phyloP scores from a whole-genome alignment of 92 coral and sea anemone genomes.

The Ricordea florida region DNA sequence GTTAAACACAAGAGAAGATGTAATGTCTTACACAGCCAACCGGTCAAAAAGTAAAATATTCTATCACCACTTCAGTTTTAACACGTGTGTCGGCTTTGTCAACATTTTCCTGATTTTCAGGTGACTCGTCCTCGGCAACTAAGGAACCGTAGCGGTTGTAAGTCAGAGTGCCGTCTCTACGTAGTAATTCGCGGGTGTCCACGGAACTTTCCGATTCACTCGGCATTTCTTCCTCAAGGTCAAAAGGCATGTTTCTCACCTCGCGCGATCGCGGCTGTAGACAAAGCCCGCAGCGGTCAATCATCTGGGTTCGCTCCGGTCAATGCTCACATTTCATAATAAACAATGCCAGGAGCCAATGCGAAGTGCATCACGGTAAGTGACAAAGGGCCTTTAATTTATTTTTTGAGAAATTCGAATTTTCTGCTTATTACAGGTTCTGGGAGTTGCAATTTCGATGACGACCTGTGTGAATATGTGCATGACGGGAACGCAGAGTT shows the following conservation, averaged over 20 bases:
- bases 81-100: neutral
- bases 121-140: neutral
- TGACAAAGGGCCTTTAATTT: constrained; percentile 2
- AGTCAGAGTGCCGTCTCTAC: constrained; percentile 4
- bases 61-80: constrained; percentile 5
- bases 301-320: too few species aligned
- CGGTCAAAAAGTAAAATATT: neutral
- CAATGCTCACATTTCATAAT: neutral
- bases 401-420: neutral
- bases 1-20: too few species aligned
- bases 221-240: constrained; percentile 23
- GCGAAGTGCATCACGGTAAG: constrained; percentile 19
- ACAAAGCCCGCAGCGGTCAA: too few species aligned
- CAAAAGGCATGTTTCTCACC: too few species aligned
- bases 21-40: too few species aligned
- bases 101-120: neutral
- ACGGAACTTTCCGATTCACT: neutral
- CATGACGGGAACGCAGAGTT: constrained; percentile 58
- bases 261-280: too few species aligned
- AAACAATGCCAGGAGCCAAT: too few species aligned
- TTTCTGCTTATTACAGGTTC: neutral
- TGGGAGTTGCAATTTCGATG: constrained; percentile 69
- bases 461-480: constrained; percentile 61
- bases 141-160: neutral
- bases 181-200: constrained; percentile 6